Evolutionary conservation across 2,113 vertebrate species (phyloP).

Genomic region (Jacana jacana): DNA sequence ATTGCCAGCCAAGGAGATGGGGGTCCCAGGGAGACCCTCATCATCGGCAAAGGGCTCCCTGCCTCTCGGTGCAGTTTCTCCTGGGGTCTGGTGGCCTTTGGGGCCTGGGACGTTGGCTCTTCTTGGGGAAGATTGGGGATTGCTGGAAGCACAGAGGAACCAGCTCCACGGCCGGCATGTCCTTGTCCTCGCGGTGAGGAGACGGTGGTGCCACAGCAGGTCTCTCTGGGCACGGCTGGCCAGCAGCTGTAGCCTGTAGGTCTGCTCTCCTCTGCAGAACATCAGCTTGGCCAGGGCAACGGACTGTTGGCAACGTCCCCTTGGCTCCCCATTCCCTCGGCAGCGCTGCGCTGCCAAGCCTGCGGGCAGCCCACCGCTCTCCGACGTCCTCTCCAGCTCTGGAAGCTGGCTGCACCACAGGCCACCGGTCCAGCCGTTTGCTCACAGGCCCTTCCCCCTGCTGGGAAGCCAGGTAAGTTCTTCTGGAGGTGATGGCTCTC

Average conservation of each 20-base stretch:
- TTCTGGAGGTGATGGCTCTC: not conserved
- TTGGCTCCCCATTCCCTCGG: not conserved
- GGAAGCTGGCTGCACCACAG: too few species aligned
- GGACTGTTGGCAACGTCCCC: accelerated
- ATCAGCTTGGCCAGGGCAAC: accelerated
- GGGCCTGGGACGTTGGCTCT: not conserved
- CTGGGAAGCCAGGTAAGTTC: not conserved
- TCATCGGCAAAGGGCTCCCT: accelerated
- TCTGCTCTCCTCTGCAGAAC: not conserved
- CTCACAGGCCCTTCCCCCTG: not conserved
- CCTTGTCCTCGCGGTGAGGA: not conserved
- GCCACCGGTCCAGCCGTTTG: not conserved
- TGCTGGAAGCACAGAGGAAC: not conserved
- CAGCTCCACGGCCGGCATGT: not conserved
- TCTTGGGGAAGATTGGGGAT: accelerated
- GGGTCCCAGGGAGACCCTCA: not conserved
- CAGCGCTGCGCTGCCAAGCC: not conserved
- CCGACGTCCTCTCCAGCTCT: not conserved
- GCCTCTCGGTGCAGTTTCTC: not conserved
- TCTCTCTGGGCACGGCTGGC: not conserved
- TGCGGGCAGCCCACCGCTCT: not conserved
- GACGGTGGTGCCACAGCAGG: not conserved
- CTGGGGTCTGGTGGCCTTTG: not conserved
- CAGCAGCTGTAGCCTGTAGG: not conserved
- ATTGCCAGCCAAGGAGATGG: not conserved